Evolutionary conservation across 2,888 invertebrate genomes (phyloP), one percentile per base, ranked within the genome.

Genomic region (Bellardia bayeri): DNA sequence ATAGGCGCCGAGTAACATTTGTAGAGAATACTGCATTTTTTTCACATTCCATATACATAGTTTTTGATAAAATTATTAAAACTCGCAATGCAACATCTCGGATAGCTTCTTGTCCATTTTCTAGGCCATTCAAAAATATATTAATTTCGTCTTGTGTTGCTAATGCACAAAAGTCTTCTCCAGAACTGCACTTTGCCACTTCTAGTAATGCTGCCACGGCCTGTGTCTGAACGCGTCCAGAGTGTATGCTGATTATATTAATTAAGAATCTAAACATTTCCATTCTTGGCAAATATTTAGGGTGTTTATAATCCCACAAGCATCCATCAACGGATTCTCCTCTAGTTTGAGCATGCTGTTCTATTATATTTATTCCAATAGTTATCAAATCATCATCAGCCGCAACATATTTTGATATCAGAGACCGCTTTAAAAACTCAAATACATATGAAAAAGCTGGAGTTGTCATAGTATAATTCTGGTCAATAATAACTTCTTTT

Each of bases 381-480:
- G 95, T 93, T 86, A 96, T 94, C 87, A 96, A 94, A 49, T 94
- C 94, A 79, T 94, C 95, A 91, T 95, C 95, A 86, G 94, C 94
- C 86, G 94, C 94, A 33, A 94, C 94, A 42, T 92, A 90, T 75
- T 92, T 91, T 0, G 94, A 94, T 9, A 94, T 90, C 63, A 95
- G 90, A 89, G 96, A 95, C 79, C 95, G 94, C 90, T 96, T 96
- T 5, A 98, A 93, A 90, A 98, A 95, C 14, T 97, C 96, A 93
- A 98, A 98, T 13, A 96, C 95, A 91, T 97, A 98, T 90, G 97
- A 96, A 94, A 98, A 98, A 0, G 96, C 96, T 2, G 98, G 96
- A 0, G 96, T 96, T 1, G 92, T 88, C 90, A 93, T 85, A 3
- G 89, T 87, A 66, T 85, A 86, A 54, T 84, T 64, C 23, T 89